Evolutionary conservation across 2,888 invertebrate species (phyloP).

Genomic region (Agrilus cyanescens): DNA sequence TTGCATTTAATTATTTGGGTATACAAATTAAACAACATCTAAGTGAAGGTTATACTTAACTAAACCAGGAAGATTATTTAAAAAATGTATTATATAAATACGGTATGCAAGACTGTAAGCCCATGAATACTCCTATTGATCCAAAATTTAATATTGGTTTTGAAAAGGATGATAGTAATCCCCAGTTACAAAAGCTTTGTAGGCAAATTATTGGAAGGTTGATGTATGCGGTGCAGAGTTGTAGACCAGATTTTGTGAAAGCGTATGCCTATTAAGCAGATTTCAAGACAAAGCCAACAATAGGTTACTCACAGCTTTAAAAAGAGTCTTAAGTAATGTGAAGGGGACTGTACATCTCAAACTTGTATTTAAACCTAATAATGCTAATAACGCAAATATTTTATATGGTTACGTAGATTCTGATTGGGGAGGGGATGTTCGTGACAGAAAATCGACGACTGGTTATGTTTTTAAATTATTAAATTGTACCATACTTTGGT

Average conservation of each 20-base stretch:
- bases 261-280: too few relatives aligned
- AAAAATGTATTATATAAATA: neutral
- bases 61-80: neutral
- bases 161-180: neutral
- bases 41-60: neutral
- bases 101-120: neutral
- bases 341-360: neutral
- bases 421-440: constrained; percentile 2
- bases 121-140: neutral
- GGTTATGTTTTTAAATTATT: constrained; percentile 4
- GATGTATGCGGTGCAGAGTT: neutral
- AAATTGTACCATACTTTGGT: neutral
- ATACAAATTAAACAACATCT: neutral
- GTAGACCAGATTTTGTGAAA: neutral
- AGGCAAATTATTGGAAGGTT: neutral
- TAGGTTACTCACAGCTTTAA: neutral
- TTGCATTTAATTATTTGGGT: neutral
- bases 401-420: too few relatives aligned
- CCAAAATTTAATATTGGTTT: neutral
- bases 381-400: too few relatives aligned
- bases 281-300: neutral
- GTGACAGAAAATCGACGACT: constrained; percentile 1
- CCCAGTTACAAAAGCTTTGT: neutral
- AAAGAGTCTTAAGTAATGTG: neutral
- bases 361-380: too few relatives aligned